Percentiles rank a stretch among this genome's conserved stretches.
phyloP scores from a whole-genome alignment of 2,888 invertebrate genomes.

The Sialis fuliginosa region DNA sequence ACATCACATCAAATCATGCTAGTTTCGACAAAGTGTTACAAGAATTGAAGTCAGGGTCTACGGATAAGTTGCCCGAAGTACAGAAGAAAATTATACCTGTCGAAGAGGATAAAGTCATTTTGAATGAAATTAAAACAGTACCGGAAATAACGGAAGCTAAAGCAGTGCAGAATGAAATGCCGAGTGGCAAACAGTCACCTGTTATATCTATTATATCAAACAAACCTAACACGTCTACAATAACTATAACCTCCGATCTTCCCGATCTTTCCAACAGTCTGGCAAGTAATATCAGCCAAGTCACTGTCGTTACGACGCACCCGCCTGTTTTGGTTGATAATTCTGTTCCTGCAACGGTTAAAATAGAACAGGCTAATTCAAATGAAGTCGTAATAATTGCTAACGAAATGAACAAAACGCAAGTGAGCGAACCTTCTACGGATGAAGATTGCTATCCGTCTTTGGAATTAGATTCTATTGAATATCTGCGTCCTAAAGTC shows the following conservation, averaged over 20 bases:
- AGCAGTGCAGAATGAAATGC: neutral
- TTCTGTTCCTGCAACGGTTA: constrained; percentile 18
- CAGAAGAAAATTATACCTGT: neutral
- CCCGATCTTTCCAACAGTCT: constrained; percentile 53
- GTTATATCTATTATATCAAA: constrained; percentile 18
- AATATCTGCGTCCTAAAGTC: constrained; percentile 19
- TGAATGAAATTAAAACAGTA: neutral
- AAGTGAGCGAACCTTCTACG: constrained; percentile 46
- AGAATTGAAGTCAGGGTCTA: neutral
- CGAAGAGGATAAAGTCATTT: neutral
- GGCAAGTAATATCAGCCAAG: constrained; percentile 55
- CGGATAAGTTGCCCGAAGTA: neutral
- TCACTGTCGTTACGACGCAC: constrained; percentile 72
- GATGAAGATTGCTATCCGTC: constrained; percentile 59
- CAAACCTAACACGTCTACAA: constrained; percentile 29
- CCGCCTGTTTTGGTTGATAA: constrained; percentile 60
- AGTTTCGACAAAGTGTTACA: neutral
- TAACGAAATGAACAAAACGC: constrained; percentile 56
- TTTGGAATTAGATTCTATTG: constrained; percentile 54
- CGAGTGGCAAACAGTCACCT: constrained; percentile 1
- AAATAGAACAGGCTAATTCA: constrained; percentile 16
- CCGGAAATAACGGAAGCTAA: neutral
- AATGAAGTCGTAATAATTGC: constrained; percentile 65
- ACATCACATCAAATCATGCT: neutral
- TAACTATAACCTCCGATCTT: constrained; percentile 31